Percentiles rank a stretch among this genome's conserved stretches.
Conservation (phyloP, 2,113 vertebrate species). For the Bettongia penicillata region DNA sequence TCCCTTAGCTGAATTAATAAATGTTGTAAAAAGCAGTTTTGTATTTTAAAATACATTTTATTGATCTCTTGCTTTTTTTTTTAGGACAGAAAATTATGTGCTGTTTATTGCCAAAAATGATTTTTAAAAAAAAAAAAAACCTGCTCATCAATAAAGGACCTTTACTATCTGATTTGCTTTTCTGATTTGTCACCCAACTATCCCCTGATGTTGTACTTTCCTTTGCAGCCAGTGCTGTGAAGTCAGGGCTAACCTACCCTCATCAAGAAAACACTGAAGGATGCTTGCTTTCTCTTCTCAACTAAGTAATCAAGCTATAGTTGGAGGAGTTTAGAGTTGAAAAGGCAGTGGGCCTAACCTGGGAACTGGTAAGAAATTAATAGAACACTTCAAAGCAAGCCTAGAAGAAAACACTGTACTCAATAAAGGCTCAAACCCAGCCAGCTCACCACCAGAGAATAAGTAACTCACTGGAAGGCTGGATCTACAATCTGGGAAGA, state of each 20-base stretch:
- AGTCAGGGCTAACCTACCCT: not conserved
- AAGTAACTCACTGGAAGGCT: not conserved
- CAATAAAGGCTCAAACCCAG: not conserved
- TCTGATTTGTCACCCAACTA: constrained; percentile 26
- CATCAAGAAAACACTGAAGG: not conserved
- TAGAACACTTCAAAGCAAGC: not conserved
- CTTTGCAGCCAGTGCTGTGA: not conserved
- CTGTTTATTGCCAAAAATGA: constrained; percentile 85
- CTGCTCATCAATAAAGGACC: constrained; percentile 83
- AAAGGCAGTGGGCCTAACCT: not conserved
- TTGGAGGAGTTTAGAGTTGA: not conserved
- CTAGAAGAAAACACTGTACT: not conserved
- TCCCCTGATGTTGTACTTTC: not conserved
- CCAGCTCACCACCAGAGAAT: not conserved
- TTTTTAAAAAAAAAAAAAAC: constrained; percentile 75
- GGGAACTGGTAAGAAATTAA: not conserved
- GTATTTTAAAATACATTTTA: not conserved
- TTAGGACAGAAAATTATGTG: constrained; percentile 72
- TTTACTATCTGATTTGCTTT: constrained; percentile 75
- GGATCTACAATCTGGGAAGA: not conserved
- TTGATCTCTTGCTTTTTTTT: too few species aligned
- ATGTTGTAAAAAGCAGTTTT: not conserved
- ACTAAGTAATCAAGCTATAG: not conserved
- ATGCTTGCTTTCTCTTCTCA: not conserved
- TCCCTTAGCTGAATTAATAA: not conserved